Base-by-base conservation (phyloP, 2,797 vertebrate genomes). In the Argentina silus region DNA sequence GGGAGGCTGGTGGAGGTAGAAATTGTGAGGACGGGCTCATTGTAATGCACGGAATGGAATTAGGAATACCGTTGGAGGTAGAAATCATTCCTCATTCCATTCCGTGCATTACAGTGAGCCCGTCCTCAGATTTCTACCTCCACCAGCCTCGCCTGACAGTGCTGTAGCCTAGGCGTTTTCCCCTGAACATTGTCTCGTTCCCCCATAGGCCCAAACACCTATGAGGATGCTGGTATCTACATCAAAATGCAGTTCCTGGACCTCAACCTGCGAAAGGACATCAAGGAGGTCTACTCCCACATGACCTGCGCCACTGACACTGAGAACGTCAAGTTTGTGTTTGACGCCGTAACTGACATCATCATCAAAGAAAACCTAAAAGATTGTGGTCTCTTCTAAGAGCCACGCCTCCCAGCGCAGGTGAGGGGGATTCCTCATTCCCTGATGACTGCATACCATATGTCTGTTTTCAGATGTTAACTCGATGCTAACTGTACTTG, bases 301-400 rank as follows among this genome's bases (percentile, higher is more conserved):
- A 96, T 99, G 97, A 99, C 98, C 62, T 99, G 97, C 3, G 98
- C 98, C 83, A 99, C 98, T 0, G 98, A 99, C 90, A 99, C 98
- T 0, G 95, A 99, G 89, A 99, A 99, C 69, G 97, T 99, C 91
- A 99, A 99, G 90, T 99, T 99, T 72, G 97, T 99, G 91, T 99
- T 99, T 4, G 97, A 99, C 0, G 97, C 98, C 0, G 97, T 99
- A 87, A 99, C 97, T 0, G 97, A 99, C 90, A 98, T 99, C 88
- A 99, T 99, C 93, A 99, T 99, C 93, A 99, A 99, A 90, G 97
- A 99, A 92, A 99, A 99, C 83, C 95, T 99, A 89, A 99, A 99
- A 88, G 97, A 99, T 67, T 99, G 97, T 0, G 97, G 97, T 78
- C 97, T 99, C 88, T 98, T 99, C 91, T 99, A 95, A 96, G 83